Evolutionary conservation across 2,888 invertebrate genomes (phyloP), one percentile per base, ranked within the genome.

Genomic region (Orthonychiurus folsomi): DNA sequence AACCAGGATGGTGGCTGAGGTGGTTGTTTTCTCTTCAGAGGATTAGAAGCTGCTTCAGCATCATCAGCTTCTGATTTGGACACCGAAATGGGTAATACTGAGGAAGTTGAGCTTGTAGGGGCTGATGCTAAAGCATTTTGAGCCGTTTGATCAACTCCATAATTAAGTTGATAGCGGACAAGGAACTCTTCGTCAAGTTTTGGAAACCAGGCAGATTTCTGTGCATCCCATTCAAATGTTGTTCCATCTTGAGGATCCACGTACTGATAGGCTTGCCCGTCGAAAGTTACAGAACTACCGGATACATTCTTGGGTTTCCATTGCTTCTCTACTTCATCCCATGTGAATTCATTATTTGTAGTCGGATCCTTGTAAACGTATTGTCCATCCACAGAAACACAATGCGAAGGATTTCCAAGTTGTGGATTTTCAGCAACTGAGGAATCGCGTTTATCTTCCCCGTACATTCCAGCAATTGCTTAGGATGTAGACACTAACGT

Each of bases 91-190:
- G 64, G 47, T n/a, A 21, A 25, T 9, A 20, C 20, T 21, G 56
- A 50, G 12, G 48, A 18, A 5, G 50, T 3, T 2, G 48, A 24
- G 20, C 9, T n/a, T 12, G 52, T 52, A 20, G 52, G 5, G 9
- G 52, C 20, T 12, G 48, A 5, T 15, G 15, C 52, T 21, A 21
- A 5, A 50, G 20, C 9, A n/a, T 20, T 25, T 18, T 27, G 24
- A 2, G 9, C 28, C 23, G 53, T n/a, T 12, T 50, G 2, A 60
- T 60, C 18, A 1, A 27, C 67, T 71, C 65, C 92, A 79, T 97
- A 97, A 74, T 83, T 92, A 85, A 96, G 88, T 79, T 97, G 95
- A 80, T 99, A 99, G 62, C 83, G 83, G 0, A 96, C 97, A 80
- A 97, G 84, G 75, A 97, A 97, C 73, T 97, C 93, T 74, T 94